Percentiles rank a stretch among this genome's conserved stretches.
phyloP scores from a whole-genome alignment of 2,888 invertebrate species.

The Lumbricus terrestris region DNA sequence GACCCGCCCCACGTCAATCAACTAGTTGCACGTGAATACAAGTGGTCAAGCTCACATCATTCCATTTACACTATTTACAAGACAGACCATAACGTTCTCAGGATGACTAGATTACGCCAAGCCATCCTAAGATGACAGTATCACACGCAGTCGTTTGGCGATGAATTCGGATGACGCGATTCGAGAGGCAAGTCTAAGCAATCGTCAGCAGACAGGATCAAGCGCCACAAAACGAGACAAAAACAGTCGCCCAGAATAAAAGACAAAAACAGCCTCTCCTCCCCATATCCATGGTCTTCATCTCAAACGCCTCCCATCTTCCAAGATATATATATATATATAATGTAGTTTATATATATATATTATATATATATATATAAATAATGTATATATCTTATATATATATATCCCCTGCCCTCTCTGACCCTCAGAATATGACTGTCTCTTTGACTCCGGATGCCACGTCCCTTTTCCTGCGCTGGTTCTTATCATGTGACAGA shows the following conservation, averaged over 20 bases:
- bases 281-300: neutral
- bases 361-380: too few species aligned
- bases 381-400: too few species aligned
- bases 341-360: too few species aligned
- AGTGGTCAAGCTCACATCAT: neutral
- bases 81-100: neutral
- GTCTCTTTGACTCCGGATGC: neutral
- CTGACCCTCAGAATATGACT: neutral
- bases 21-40: neutral
- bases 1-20: neutral
- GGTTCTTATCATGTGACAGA: neutral
- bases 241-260: neutral
- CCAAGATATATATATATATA: neutral
- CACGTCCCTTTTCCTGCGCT: neutral
- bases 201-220: neutral
- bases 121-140: neutral
- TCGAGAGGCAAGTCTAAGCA: neutral
- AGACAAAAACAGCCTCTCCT: neutral
- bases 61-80: neutral
- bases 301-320: neutral
- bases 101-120: neutral
- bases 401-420: neutral
- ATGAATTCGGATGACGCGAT: neutral
- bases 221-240: neutral
- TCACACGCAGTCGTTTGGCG: neutral